These are phyloP conservation scores for Pelagia noctiluca DNA, from an alignment of 30 jellyfish, hydroid and myxozoan genomes.

Conservation along the genomic window DNA sequence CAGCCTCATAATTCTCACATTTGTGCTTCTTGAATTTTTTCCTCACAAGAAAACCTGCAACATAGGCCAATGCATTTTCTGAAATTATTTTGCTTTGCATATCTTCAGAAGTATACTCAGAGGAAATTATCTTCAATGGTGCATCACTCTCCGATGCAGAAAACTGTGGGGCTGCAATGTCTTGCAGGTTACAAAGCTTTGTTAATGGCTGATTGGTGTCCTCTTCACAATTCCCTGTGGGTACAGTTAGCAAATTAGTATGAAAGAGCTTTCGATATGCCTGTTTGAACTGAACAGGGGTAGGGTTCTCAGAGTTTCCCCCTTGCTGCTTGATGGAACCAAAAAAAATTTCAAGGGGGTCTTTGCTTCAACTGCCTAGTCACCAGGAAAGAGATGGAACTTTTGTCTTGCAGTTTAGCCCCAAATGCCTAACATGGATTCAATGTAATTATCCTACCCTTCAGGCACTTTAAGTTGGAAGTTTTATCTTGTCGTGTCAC, in stretches of 20 bases:
- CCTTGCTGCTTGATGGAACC: constrained; percentile 49
- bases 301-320: constrained; percentile 50
- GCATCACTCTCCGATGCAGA: no score
- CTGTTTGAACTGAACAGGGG: constrained; percentile 40
- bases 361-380: constrained; percentile 57
- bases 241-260: background rate
- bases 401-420: constrained; percentile 12
- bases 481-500: constrained; percentile 5
- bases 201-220: no score
- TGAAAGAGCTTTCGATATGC: constrained; percentile 28
- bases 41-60: background rate
- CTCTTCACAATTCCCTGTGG: background rate
- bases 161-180: no score
- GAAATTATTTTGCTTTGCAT: background rate
- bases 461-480: constrained; percentile 25
- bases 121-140: background rate
- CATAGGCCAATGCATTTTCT: background rate
- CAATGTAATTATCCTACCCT: constrained; percentile 47
- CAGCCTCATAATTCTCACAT: background rate
- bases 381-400: constrained; percentile 25
- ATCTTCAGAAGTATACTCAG: background rate
- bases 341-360: constrained; percentile 56
- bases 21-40: background rate
- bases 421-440: constrained; percentile 25
- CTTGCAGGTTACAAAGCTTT: no score